Percentiles rank a stretch among this genome's conserved stretches.
phyloP scores from a whole-genome alignment of 1,140 invertebrate species.

The Tachypleus tridentatus region DNA sequence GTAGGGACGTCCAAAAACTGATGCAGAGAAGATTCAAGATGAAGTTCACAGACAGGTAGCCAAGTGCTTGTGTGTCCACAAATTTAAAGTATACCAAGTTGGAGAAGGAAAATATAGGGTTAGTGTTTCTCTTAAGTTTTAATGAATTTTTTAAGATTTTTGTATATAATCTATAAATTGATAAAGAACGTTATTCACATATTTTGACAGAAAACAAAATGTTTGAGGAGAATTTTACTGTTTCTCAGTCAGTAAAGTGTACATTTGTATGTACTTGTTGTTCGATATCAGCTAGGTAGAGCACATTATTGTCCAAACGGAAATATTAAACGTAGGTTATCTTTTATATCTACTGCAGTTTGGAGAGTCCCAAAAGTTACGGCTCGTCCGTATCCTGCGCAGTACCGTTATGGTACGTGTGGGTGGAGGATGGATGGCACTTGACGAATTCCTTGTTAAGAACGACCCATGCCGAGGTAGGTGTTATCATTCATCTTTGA shows the following conservation, averaged over 20 bases:
- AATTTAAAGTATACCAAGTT: slow-evolving; percentile 97
- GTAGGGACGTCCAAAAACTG: slow-evolving; percentile 59
- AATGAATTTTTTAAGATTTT: not conserved
- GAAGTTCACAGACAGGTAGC: slow-evolving; percentile 87
- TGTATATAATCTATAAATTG: slow-evolving; percentile 16
- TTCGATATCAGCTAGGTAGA: too few relatives aligned
- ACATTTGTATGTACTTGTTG: not conserved
- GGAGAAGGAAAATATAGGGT: slow-evolving; percentile 98
- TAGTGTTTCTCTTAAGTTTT: slow-evolving; percentile 34
- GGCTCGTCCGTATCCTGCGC: slow-evolving; percentile 90
- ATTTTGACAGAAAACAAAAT: too few relatives aligned
- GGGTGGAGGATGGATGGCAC: slow-evolving; percentile 96
- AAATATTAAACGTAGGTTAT: too few relatives aligned
- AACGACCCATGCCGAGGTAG: slow-evolving; percentile 99
- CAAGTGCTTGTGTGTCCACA: slow-evolving; percentile 91
- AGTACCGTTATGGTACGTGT: slow-evolving; percentile 99
- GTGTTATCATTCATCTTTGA: slow-evolving; percentile 7
- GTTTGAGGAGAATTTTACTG: slow-evolving; percentile 1
- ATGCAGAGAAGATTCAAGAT: slow-evolving; percentile 91
- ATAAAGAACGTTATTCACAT: too few relatives aligned
- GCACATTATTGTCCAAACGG: too few relatives aligned
- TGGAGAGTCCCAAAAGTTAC: slow-evolving; percentile 94
- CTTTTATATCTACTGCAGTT: slow-evolving; percentile 52
- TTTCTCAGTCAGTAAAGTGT: not conserved
- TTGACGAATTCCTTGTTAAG: slow-evolving; percentile 97